Base-by-base conservation (phyloP, 2,797 vertebrate genomes). In the Melanotaenia pygmaea region DNA sequence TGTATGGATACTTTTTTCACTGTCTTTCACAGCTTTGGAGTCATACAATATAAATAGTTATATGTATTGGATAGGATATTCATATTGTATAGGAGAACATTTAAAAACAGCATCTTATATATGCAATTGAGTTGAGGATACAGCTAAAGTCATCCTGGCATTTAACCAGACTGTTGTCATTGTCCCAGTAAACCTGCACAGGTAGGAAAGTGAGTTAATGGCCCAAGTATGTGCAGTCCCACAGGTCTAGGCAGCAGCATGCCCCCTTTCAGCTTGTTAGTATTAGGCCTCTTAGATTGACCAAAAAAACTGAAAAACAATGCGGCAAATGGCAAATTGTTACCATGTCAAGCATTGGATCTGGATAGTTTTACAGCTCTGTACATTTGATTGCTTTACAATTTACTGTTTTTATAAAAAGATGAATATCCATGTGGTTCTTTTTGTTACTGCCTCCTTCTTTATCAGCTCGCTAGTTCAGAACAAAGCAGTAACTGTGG, bases 101-200 rank as follows among this genome's bases (percentile, higher is more conserved):
- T 58, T n/a, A 70, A 35, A 64, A 54, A 57, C 57, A 45, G 30
- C 57, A 54, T 64, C 50, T 53, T 24, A 53, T 1, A 24, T 26
- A 13, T 24, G 26, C 51, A 22, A 8, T 2, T 20, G 16, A 47
- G 43, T 47, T 7, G 20, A 47, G 43, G 16, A 3, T 47, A 18
- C 16, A 20, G 43, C 20, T 11, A 22, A 22, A 22, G 20, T 50
- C n/a, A 50, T 10, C n/a, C 47, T 50, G n/a, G n/a, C n/a, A 7
- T 24, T 51, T 51, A 12, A 51, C 11, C 9, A 10, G 50, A 12
- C 22, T 24, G 22, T 24, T 51, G n/a, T 12, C 22, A 22, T 51
- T 51, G 9, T 4, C 9, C 45, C 0, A 22, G 20, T 10, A 50
- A 11, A 24, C 22, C n/a, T 22, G n/a, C 22, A 51, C 3, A 22